Evolutionary conservation across 2,888 invertebrate genomes (phyloP), one percentile per base, ranked within the genome.

Genomic region (Ichneumoninae sp.): DNA sequence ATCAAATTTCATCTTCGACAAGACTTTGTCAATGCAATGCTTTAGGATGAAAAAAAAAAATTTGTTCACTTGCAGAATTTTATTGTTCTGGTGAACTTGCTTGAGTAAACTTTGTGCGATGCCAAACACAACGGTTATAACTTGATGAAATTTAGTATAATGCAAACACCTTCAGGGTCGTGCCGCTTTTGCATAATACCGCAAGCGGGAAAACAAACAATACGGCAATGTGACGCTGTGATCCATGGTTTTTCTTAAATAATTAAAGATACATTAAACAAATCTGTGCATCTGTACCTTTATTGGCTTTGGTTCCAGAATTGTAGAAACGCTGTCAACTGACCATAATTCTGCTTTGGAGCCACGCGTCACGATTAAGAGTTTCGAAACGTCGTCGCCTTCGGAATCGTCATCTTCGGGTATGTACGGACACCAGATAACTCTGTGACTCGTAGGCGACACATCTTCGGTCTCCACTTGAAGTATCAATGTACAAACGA

Each of bases 391-490:
- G 89, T 97, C 96, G 63, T 96, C 96, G 3, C 95, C 94, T 83
- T 94, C 93, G 3, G 92, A 85, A 66, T 94, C 93, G 81, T 94
- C 94, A 52, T 96, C 96, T 81, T 95, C 95, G 0, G 98, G 97
- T 83, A 98, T 96, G 94, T 96, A 98, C 0, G 98, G 98, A 92
- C 99, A 99, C 99, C 99, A 99, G 89, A 98, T 97, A 63, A 98
- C 96, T 87, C 98, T 95, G 89, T 96, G 96, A 91, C 94, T 95
- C 83, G 94, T 95, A 47, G 95, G 95, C 0, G 94, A 86, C 7
- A 89, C 83, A 69, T 92, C 92, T 40, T 93, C 93, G 40, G 94
- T 94, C 82, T 96, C 94, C 6, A 96, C 95, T 91, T 96, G 96
- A 16, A 96, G 94, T 80, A 96, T 90, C 70, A 96, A 93, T 60